Conservation (phyloP, 2,797 vertebrate species). For the Arrhamphus sclerolepis region DNA sequence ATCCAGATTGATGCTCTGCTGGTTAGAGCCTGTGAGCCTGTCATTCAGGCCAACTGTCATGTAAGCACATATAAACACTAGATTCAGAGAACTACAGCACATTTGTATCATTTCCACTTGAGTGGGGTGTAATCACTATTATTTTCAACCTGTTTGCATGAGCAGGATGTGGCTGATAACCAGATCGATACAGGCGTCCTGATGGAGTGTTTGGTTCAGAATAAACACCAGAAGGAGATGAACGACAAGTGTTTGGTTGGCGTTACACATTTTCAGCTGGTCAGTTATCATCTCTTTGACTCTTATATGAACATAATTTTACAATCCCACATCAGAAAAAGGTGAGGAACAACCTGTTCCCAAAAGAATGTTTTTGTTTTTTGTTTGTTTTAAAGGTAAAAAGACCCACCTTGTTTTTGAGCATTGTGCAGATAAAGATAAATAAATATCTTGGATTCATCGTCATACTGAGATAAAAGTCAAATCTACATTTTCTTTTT, state of each 20-base stretch:
- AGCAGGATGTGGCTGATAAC: constrained; percentile 92
- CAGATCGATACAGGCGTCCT: constrained; percentile 94
- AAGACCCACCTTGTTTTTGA: too few species aligned
- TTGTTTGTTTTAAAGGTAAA: too few species aligned
- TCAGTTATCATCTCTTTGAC: constrained; percentile 67
- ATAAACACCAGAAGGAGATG: constrained; percentile 98
- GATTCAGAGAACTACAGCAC: not conserved
- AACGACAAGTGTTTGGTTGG: constrained; percentile 94
- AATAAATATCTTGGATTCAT: too few species aligned
- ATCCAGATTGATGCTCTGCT: constrained; percentile 96
- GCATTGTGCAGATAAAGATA: too few species aligned
- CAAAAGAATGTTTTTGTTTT: too few species aligned
- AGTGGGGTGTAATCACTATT: not conserved
- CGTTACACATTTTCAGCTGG: constrained; percentile 96
- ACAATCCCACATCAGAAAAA: not conserved
- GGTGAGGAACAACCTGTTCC: too few species aligned
- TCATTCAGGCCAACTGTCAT: constrained; percentile 92
- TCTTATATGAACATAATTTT: not conserved
- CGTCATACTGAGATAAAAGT: too few species aligned
- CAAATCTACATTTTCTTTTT: too few species aligned
- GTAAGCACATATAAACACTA: constrained; percentile 88
- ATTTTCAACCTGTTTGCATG: constrained; percentile 3
- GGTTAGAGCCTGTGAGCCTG: constrained; percentile 92
- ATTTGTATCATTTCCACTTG: not conserved
- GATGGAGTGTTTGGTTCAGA: constrained; percentile 96